Conservation (phyloP, 2,888 invertebrate genomes). For the Parelbella ahira region DNA sequence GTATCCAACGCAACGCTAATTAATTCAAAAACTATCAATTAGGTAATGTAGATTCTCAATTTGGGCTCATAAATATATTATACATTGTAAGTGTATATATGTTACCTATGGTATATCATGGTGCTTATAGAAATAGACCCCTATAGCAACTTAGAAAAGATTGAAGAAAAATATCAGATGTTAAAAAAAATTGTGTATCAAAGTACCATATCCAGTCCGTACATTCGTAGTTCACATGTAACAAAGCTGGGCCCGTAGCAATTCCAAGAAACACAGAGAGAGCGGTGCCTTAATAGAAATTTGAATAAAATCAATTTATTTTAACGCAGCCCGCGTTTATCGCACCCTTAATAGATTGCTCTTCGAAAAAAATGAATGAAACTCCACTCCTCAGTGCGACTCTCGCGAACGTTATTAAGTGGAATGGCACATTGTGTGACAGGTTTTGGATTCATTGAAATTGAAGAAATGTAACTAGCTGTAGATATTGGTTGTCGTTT, state of each 20-base stretch:
- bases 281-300: slow-evolving; percentile 70
- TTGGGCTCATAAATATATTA: no score
- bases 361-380: slow-evolving; percentile 47
- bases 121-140: no score
- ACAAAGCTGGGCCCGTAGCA: slow-evolving; percentile 53
- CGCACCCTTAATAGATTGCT: slow-evolving; percentile 69
- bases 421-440: slow-evolving; percentile 29
- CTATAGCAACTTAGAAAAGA: no score
- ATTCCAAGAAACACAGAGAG: slow-evolving; percentile 69
- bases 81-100: no score
- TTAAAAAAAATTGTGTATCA: no score
- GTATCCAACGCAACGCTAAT: no score
- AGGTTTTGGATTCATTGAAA: slow-evolving; percentile 24
- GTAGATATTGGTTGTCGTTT: no score
- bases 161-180: no score
- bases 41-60: no score
- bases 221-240: slow-evolving; percentile 30
- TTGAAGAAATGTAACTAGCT: slow-evolving; percentile 20
- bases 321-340: slow-evolving; percentile 68
- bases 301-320: slow-evolving; percentile 80
- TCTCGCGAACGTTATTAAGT: slow-evolving; percentile 33
- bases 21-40: no score
- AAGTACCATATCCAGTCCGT: slow-evolving; percentile 38
- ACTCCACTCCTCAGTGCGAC: slow-evolving; percentile 32
- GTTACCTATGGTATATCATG: no score